Evolutionary conservation across 2,797 vertebrate genomes (phyloP).

Genomic region (Tenualosa thibaudeaui): DNA sequence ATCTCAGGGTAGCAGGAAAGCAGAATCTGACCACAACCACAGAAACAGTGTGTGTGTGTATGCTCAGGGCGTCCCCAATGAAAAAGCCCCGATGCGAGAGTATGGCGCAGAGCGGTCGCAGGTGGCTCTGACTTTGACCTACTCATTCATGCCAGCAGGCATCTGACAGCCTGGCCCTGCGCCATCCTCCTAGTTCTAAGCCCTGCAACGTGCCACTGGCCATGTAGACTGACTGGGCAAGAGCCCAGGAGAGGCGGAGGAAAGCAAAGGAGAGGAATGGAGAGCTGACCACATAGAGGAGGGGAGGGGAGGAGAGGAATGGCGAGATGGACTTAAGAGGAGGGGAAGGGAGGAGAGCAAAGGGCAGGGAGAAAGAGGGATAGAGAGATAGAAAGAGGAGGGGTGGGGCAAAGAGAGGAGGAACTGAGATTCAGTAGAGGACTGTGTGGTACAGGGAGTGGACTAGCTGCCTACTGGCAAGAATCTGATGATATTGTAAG

Average conservation of each 20-base stretch:
- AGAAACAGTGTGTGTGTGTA: neutral
- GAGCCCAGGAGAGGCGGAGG: neutral
- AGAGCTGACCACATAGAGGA: neutral
- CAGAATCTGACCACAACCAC: too few species aligned
- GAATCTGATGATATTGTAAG: too few species aligned
- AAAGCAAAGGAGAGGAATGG: neutral
- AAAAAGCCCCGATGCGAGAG: neutral
- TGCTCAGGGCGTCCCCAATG: neutral
- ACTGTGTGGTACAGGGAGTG: neutral
- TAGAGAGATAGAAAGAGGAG: neutral
- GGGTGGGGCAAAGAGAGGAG: neutral
- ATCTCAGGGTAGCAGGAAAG: too few species aligned
- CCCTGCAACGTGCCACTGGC: slow-evolving; percentile 44
- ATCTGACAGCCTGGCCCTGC: slow-evolving; percentile 51
- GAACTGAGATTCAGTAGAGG: neutral
- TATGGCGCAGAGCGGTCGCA: neutral
- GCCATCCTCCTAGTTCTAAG: slow-evolving; percentile 49
- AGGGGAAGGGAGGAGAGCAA: neutral
- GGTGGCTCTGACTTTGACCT: slow-evolving; percentile 53
- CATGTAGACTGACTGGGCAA: slow-evolving; percentile 47
- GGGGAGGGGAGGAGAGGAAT: neutral
- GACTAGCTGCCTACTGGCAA: too few species aligned
- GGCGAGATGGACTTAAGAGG: neutral
- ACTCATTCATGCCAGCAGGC: slow-evolving; percentile 44
- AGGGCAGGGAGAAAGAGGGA: neutral